Base-by-base conservation (phyloP, 2,113 vertebrate species). In the Dasyprocta punctata region DNA sequence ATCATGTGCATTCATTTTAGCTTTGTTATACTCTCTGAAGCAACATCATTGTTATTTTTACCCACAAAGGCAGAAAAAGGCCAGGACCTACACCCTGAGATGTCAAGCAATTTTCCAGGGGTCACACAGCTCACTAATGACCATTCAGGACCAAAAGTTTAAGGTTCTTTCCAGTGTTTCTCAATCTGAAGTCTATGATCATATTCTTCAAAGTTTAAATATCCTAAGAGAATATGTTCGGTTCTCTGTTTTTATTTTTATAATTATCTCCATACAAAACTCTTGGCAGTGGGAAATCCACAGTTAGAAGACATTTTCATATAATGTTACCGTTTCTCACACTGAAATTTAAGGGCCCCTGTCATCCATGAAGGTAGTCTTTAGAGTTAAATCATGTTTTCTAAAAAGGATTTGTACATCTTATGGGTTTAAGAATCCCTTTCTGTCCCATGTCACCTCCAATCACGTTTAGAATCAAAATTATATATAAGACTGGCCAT, bases 211-310 rank as follows among this genome's bases (percentile, higher is more conserved):
- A 61, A 75, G 17, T n/a, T 83, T n/a, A 78, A 47, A 6, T 82
- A 26, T 85, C 88, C 75, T 87, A 16, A 65, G 41, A 92, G 33
- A 82, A 47, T 41, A 36, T 91, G 24, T 83, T 92, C 94, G 78
- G 36, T 60, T 92, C 61, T 77, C 38, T 83, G 17, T 80, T 95
- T 84, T 82, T 78, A 60, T 92, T 94, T 96, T 92, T 90, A 63
- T 20, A 41, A 28, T 80, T 61, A n/a, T 67, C 8, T 85, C 49
- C 78, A 71, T 83, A 80, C 7, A 65, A 93, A 92, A 69, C 13
- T 56, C 38, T 71, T 85, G 0, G 2, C 19, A 16, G 7, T 80
- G 54, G 28, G 36, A 49, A 80, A 20, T 83, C 75, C 33, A 44
- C 52, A 52, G 36, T n/a, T 56, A 71, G 73, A 89, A 81, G 52